Conservation (phyloP, 2,888 invertebrate species). For the Phyto melanocephala region DNA sequence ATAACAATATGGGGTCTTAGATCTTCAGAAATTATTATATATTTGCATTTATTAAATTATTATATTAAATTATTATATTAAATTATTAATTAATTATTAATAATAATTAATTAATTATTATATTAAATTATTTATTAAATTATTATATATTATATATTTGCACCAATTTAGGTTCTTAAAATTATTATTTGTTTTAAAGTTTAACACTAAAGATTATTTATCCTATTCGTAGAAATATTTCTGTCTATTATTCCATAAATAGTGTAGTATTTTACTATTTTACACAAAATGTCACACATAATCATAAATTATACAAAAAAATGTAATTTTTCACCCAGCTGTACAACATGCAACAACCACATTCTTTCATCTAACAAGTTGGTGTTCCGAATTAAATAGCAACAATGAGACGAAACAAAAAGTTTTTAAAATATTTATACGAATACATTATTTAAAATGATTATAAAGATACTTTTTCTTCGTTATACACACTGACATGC, state of each 20-base stretch:
- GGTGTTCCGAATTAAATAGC: not conserved
- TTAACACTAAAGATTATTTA: not conserved
- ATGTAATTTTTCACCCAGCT: not conserved
- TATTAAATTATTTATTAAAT: no score
- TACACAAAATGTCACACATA: not conserved
- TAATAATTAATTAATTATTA: no score
- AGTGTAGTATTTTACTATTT: not conserved
- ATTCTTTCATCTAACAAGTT: not conserved
- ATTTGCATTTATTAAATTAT: no score
- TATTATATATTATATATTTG: no score
- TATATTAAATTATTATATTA: no score
- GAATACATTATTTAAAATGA: conserved; percentile 17
- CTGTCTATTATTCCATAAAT: not conserved
- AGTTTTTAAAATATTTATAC: not conserved
- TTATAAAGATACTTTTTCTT: not conserved
- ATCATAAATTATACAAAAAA: conserved; percentile 15
- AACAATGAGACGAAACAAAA: not conserved
- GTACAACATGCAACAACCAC: not conserved
- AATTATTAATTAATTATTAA: no score
- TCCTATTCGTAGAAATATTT: not conserved
- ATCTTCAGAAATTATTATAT: no score
- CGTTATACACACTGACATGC: not conserved
- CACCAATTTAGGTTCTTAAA: not conserved
- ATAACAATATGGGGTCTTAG: no score
- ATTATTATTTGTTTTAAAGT: not conserved